Evolutionary conservation across 2,888 invertebrate genomes (phyloP), one percentile per base, ranked within the genome.

Genomic region (Diadegma fenestrale): DNA sequence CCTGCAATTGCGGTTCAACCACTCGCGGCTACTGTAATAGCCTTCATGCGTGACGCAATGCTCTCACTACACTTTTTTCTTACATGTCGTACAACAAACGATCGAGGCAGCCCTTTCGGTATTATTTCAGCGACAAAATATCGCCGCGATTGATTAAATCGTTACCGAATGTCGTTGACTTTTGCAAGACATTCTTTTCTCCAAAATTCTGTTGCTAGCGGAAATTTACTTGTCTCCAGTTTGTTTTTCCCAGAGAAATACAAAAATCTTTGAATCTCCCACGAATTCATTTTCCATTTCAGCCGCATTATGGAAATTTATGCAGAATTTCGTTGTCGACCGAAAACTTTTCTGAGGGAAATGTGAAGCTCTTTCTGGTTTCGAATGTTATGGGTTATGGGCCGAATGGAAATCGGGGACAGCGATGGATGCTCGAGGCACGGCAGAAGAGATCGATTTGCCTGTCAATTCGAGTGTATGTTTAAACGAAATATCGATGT

Each of bases 31-130:
- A 30, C 79, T 54, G 72, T 68, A 82, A 79, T 82, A 66, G 73
- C 72, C 73, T 83, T 68, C 41, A 68, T 37, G 22, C 68, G 68
- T 73, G 79, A 79, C 68, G 73, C 79, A 83, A 83, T 79, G 8
- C 14, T 22, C 43, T 12, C 37, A 61, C 66, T 19, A 48, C 37
- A 63, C 45, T 83, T 14, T 61, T 73, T 79, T 63, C 45, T 33
- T 78, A 64, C 30, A 17, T 48, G 8, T 12, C n/a, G 37, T 66
- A 64, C 30, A 43, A n/a, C 43, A 43, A n/a, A 58, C 61, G 43
- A 43, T 43, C 61, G 43, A 19, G 19, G 33, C 43, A 51, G 37
- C 22, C 37, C 37, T 33, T 72, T 33, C 12, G 10, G 43, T 37
- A 12, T n/a, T 41, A 37, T n/a, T n/a, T n/a, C n/a, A n/a, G n/a